phyloP scores from a whole-genome alignment of 2,888 invertebrate species.

The Folsomia manolachei region DNA sequence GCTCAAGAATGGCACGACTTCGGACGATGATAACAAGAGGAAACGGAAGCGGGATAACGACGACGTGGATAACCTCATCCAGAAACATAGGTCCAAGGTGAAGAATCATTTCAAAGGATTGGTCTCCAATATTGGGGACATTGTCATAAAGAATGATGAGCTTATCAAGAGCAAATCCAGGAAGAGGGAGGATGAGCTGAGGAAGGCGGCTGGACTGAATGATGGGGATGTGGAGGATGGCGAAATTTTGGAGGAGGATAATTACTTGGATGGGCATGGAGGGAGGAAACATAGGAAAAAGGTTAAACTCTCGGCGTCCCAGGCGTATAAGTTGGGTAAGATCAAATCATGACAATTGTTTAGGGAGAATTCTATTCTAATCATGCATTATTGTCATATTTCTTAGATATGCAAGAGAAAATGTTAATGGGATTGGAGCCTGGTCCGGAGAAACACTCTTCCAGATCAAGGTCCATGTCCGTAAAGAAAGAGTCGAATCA shows the following conservation, averaged over 20 bases:
- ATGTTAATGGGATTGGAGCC: slow-evolving; percentile 18
- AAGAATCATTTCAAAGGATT: slow-evolving; percentile 14
- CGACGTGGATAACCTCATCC: slow-evolving; percentile 9
- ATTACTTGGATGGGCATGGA: slow-evolving; percentile 61
- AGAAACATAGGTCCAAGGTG: slow-evolving; percentile 10
- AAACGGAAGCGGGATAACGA: slow-evolving; percentile 19
- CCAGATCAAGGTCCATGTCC: background rate
- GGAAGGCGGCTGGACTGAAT: too few species aligned
- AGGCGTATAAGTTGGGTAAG: slow-evolving; percentile 33
- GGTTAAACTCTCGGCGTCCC: slow-evolving; percentile 27
- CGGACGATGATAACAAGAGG: slow-evolving; percentile 35
- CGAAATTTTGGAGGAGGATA: slow-evolving; percentile 61
- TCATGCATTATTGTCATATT: too few species aligned
- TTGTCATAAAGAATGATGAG: slow-evolving; percentile 12
- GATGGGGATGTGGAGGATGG: slow-evolving; percentile 53
- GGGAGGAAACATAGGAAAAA: slow-evolving; percentile 58
- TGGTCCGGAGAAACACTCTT: background rate
- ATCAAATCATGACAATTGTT: too few species aligned
- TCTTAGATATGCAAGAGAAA: slow-evolving; percentile 32
- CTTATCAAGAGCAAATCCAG: background rate
- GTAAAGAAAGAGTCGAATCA: too few species aligned
- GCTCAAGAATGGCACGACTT: slow-evolving; percentile 42
- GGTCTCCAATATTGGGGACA: slow-evolving; percentile 5
- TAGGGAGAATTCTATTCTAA: too few species aligned
- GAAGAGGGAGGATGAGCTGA: slow-evolving; percentile 18